phyloP scores from a whole-genome alignment of 2,888 invertebrate species.

The Cephus rjabovi region DNA sequence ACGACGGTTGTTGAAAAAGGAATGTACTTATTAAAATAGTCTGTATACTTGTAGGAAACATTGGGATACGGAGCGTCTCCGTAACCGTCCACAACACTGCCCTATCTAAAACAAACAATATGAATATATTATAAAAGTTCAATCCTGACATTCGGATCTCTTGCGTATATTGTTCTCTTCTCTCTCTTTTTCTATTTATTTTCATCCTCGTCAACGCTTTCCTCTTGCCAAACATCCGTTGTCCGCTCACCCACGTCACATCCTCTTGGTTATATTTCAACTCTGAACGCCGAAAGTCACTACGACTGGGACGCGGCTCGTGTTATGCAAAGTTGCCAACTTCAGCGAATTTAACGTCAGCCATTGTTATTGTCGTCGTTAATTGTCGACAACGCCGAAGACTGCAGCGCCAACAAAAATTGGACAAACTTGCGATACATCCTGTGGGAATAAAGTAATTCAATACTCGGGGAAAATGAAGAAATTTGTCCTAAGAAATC shows the following conservation, averaged over 20 bases:
- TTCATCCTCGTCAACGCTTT: not conserved
- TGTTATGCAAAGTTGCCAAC: no score
- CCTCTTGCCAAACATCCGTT: not conserved
- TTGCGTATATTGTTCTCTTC: not conserved
- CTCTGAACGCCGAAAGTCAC: no score
- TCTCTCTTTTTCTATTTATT: not conserved
- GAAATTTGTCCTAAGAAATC: no score
- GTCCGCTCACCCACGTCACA: no score
- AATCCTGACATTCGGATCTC: conserved; percentile 23
- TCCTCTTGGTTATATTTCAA: no score
- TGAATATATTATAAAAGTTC: conserved; percentile 27
- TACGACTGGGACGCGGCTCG: no score
- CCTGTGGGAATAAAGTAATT: not conserved
- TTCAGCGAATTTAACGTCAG: no score
- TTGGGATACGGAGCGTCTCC: conserved; percentile 62
- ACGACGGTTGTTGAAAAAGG: conserved; percentile 59
- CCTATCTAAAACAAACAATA: conserved; percentile 50
- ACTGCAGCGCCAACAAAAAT: not conserved
- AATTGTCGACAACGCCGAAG: no score
- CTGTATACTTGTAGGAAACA: conserved; percentile 62
- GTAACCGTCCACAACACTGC: conserved; percentile 65
- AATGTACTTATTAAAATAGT: conserved; percentile 62
- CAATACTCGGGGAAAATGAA: no score
- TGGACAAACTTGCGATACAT: not conserved
- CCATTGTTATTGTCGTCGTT: no score